Evolutionary conservation across 1,140 invertebrate species (phyloP).

Genomic region (Amyelois transitella): DNA sequence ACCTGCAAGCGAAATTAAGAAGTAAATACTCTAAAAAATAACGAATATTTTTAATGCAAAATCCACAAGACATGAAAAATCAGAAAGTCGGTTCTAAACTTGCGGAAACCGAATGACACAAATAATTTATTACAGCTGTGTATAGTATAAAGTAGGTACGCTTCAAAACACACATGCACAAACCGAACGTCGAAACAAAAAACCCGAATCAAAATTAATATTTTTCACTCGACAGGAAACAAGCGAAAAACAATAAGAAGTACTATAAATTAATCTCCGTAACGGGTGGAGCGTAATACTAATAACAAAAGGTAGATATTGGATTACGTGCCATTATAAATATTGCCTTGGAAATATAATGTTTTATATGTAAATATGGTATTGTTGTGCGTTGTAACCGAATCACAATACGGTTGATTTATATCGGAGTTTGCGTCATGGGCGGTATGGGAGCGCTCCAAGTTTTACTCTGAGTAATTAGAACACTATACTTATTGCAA

Average conservation of each 20-base stretch:
- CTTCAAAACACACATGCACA: neutral
- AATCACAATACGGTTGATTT: constrained; percentile 72
- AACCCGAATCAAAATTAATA: neutral
- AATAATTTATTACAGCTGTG: no score
- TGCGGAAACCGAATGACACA: no score
- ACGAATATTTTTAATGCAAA: no score
- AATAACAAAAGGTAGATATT: constrained; percentile 46
- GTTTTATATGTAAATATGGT: constrained; percentile 71
- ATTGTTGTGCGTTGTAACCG: constrained; percentile 70
- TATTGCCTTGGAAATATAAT: constrained; percentile 61
- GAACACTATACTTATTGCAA: no score
- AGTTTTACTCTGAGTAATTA: no score
- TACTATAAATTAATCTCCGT: constrained; percentile 52
- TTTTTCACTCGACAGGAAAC: constrained; percentile 18
- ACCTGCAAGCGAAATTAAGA: no score
- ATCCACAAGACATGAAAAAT: no score
- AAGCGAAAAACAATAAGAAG: constrained; percentile 17
- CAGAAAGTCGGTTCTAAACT: no score
- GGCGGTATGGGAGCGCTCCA: constrained; percentile 64
- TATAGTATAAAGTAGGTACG: no score
- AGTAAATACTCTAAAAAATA: no score
- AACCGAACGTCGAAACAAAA: neutral
- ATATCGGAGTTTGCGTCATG: constrained; percentile 65
- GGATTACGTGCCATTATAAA: constrained; percentile 58
- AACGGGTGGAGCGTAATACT: constrained; percentile 14